Conservation (phyloP, 2,888 invertebrate genomes). For the Globia sparganii region DNA sequence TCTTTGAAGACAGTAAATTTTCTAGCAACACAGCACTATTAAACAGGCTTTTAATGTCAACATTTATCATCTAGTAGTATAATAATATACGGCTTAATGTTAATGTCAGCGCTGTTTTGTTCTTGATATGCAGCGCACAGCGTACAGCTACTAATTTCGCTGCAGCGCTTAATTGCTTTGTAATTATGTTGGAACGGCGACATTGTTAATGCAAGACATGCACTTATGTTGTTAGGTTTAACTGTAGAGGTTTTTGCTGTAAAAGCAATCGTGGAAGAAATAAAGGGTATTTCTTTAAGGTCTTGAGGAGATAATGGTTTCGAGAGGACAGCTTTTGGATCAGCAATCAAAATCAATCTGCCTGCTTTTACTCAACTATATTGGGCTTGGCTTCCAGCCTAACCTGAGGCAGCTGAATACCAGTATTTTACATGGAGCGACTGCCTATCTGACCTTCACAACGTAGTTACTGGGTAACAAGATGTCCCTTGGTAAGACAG, state of each 20-base stretch:
- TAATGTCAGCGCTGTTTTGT: slow-evolving; percentile 37
- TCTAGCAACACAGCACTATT: neutral
- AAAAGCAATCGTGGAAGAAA: neutral
- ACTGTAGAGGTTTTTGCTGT: neutral
- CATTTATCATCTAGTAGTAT: slow-evolving; percentile 6
- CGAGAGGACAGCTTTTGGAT: too few relatives aligned
- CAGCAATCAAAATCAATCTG: neutral
- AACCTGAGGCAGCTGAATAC: too few relatives aligned
- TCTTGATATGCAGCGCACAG: slow-evolving; percentile 34
- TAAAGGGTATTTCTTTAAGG: neutral
- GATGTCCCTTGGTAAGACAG: neutral
- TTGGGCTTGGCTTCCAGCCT: too few relatives aligned
- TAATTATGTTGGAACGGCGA: slow-evolving; percentile 29
- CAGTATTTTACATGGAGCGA: too few relatives aligned
- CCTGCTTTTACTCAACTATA: neutral
- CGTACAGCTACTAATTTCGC: slow-evolving; percentile 41
- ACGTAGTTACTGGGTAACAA: neutral
- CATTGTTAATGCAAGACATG: slow-evolving; percentile 29
- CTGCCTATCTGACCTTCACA: neutral
- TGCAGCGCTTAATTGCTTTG: slow-evolving; percentile 45
- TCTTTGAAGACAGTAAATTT: neutral
- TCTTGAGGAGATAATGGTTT: neutral
- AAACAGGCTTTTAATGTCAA: slow-evolving; percentile 11
- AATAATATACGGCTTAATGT: slow-evolving; percentile 29
- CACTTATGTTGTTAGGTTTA: neutral